A percentile compares a stretch with the other conserved stretches of the same genome.
These are phyloP conservation scores for Lasius platythorax DNA, from an alignment of 2,888 invertebrate genomes.

Conservation along the genomic window DNA sequence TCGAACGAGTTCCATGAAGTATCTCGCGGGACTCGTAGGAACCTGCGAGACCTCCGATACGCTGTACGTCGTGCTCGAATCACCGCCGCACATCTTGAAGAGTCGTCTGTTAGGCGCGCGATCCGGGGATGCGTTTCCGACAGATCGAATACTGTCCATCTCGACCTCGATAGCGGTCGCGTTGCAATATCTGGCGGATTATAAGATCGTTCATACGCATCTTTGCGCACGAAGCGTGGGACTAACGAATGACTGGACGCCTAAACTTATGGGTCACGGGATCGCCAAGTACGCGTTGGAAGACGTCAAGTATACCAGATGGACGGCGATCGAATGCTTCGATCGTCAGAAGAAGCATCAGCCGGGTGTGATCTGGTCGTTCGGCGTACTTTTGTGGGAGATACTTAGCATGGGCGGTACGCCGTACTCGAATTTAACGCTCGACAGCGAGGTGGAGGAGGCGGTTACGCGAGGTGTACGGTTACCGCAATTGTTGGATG, in stretches of 20 bases:
- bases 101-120: constrained; percentile 87
- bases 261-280: constrained; percentile 93
- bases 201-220: constrained; percentile 90
- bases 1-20: constrained; percentile 90
- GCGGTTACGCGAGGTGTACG: constrained; percentile 90
- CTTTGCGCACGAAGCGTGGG: constrained; percentile 91
- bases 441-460: constrained; percentile 87
- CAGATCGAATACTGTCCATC: constrained; percentile 83
- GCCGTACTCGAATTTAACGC: constrained; percentile 90
- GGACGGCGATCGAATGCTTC: constrained; percentile 93
- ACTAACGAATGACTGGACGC: constrained; percentile 89
- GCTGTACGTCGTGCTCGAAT: constrained; percentile 91
- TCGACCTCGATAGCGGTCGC: constrained; percentile 86
- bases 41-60: constrained; percentile 93
- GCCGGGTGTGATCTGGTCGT: constrained; percentile 95
- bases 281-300: constrained; percentile 90
- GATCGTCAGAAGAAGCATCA: constrained; percentile 89
- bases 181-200: constrained; percentile 85
- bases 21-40: constrained; percentile 92
- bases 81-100: constrained; percentile 90
- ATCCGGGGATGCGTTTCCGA: constrained; percentile 81
- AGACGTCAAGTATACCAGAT: constrained; percentile 91
- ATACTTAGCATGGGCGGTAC: constrained; percentile 93
- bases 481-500: constrained; percentile 91
- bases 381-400: constrained; percentile 94